Evolutionary conservation across 2,888 invertebrate genomes (phyloP), one percentile per base, ranked within the genome.

Genomic region (Melanotus villosus): DNA sequence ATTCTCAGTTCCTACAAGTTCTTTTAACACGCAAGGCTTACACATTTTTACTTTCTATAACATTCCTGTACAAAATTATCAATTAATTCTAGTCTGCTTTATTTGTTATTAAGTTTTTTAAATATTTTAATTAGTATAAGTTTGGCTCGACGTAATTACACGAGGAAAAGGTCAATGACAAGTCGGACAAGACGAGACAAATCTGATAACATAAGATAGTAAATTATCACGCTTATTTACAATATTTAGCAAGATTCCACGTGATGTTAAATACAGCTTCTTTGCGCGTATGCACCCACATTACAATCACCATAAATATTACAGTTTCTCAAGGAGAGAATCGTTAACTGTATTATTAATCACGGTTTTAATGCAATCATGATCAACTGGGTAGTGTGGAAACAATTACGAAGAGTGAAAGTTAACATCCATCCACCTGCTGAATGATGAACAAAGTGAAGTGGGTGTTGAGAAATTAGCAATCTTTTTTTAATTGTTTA

Each of bases 151-250:
- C n/a, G n/a, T n/a, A n/a, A n/a, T n/a, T n/a, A n/a, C n/a, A n/a
- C n/a, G n/a, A n/a, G n/a, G n/a, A 34, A 54, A 54, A 54, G 54
- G 54, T 54, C 54, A 54, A 54, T 19, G 54, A 54, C 54, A 34
- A 54, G 12, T 54, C 21, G 2, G 18, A 32, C 36, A 34, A 54
- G 36, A 34, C 34, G 34, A 50, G n/a, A 23, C 50, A 5, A 6
- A 2, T 12, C 1, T 6, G 50, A 50, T 30, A 26, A 26, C 50
- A 14, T 18, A 47, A 47, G 23, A 47, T 10, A 10, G 14, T 1
- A 19, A 26, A 14, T 50, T 50, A 30, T 50, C 50, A 14, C n/a
- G 23, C 43, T 43, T 19, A 12, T 10, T 43, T 14, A 6, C 43
- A 2, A 43, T 43, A 3, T 34, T 34, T 10, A 43, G 14, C 43